phyloP scores from a whole-genome alignment of 2,888 invertebrate species.

The Acanthoscelides obtectus region DNA sequence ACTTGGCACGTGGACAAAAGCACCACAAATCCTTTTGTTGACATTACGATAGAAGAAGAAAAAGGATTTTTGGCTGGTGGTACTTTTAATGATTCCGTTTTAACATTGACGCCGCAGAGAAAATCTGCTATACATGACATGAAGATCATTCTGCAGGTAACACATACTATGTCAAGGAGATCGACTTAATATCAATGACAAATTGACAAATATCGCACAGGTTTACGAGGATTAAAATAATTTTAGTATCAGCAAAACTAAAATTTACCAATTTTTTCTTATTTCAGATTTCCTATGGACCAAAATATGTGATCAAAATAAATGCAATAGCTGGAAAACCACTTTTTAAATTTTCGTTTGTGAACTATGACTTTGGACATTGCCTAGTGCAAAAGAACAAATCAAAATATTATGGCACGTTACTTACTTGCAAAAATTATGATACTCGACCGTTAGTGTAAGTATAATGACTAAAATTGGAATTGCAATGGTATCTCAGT shows the following conservation, averaged over 20 bases:
- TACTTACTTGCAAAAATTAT: conserved; percentile 41
- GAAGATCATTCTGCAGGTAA: conserved; percentile 23
- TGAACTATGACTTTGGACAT: conserved; percentile 60
- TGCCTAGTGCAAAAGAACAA: conserved; percentile 57
- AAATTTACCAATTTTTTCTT: no score
- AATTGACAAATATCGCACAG: no score
- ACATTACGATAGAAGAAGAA: conserved; percentile 15
- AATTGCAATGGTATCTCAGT: no score
- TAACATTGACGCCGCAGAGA: conserved; percentile 17
- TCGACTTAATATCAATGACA: no score
- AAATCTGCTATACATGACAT: conserved; percentile 17
- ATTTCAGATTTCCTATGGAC: conserved; percentile 62
- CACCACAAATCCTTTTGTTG: conserved; percentile 16
- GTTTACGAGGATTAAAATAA: no score
- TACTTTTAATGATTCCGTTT: not conserved
- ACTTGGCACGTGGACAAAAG: conserved; percentile 19
- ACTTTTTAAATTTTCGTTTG: conserved; percentile 58
- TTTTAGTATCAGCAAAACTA: no score
- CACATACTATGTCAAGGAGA: no score
- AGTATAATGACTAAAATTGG: no score
- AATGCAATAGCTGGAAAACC: conserved; percentile 56
- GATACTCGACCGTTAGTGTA: conserved; percentile 21
- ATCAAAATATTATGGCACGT: conserved; percentile 46
- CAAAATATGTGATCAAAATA: conserved; percentile 56
- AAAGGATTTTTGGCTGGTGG: conserved; percentile 23